phyloP scores from a whole-genome alignment of 1,140 invertebrate genomes.

The Lepidurus apus region DNA sequence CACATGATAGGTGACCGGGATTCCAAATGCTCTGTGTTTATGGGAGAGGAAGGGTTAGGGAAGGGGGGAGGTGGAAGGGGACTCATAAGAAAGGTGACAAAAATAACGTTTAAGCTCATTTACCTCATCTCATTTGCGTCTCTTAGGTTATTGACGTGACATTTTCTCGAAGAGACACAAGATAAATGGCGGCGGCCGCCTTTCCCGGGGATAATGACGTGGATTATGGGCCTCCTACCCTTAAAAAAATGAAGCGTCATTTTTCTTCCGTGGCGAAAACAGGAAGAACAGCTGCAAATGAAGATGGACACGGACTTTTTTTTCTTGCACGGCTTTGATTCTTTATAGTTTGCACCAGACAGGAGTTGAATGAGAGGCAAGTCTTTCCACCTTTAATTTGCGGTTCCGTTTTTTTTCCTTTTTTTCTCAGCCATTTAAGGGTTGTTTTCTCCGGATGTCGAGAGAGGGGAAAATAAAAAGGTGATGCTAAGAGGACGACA shows the following conservation, averaged over 20 bases:
- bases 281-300: not conserved
- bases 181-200: not conserved
- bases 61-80: not conserved
- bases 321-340: not conserved
- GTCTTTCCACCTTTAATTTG: not conserved
- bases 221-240: not conserved
- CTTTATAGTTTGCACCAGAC: not conserved
- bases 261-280: slow-evolving; percentile 1
- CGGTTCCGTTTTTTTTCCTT: not conserved
- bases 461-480: too few relatives aligned
- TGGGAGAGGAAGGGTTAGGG: too few relatives aligned
- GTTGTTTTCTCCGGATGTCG: too few relatives aligned
- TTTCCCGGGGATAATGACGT: not conserved
- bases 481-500: too few relatives aligned
- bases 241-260: not conserved
- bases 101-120: slow-evolving; percentile 4
- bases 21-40: not conserved
- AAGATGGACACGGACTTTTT: not conserved
- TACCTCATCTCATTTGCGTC: not conserved
- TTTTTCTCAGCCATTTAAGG: not conserved
- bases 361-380: not conserved
- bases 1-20: slow-evolving; percentile 4
- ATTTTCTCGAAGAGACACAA: not conserved
- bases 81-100: not conserved
- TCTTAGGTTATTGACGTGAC: slow-evolving; percentile 7